A percentile compares a stretch with the other conserved stretches of the same genome.
Evolutionary conservation across 2,888 invertebrate genomes (phyloP).

Genomic region (Amiota mariae): DNA sequence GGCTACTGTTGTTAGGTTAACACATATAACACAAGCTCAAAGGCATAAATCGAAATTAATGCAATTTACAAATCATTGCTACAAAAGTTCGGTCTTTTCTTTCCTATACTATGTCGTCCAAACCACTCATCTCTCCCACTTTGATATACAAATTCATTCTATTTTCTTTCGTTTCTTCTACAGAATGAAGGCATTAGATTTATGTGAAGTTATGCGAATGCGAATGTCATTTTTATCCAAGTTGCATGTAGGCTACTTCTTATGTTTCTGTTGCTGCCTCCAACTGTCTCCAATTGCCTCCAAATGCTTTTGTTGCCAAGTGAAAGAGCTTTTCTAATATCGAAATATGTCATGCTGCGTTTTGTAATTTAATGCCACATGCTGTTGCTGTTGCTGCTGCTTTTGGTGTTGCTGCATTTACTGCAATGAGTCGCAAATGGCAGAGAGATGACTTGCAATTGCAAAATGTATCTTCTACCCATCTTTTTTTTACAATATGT

Average conservation of each 20-base stretch:
- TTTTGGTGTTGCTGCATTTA: slow-evolving; percentile 43
- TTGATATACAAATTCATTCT: too few relatives aligned
- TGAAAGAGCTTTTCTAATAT: slow-evolving; percentile 28
- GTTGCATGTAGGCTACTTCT: background rate
- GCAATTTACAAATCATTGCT: slow-evolving; percentile 53
- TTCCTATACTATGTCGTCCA: too few relatives aligned
- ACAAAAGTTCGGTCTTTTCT: background rate
- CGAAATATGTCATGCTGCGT: slow-evolving; percentile 36
- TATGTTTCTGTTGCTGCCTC: background rate
- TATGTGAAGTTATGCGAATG: slow-evolving; percentile 8
- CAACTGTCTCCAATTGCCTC: background rate
- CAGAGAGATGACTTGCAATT: too few relatives aligned
- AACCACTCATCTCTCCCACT: too few relatives aligned
- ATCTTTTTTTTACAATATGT: too few relatives aligned
- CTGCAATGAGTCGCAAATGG: background rate
- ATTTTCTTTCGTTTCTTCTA: too few relatives aligned
- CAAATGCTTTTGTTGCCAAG: background rate
- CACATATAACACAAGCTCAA: background rate
- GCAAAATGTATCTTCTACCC: too few relatives aligned
- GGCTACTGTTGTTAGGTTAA: too few relatives aligned
- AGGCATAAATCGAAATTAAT: slow-evolving; percentile 56
- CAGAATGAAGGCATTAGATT: slow-evolving; percentile 14
- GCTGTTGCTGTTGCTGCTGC: slow-evolving; percentile 46
- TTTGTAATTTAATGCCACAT: slow-evolving; percentile 62
- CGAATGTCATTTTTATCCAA: slow-evolving; percentile 13